Evolutionary conservation across 2,888 invertebrate species (phyloP).

Genomic region (Osmoderma eremita): DNA sequence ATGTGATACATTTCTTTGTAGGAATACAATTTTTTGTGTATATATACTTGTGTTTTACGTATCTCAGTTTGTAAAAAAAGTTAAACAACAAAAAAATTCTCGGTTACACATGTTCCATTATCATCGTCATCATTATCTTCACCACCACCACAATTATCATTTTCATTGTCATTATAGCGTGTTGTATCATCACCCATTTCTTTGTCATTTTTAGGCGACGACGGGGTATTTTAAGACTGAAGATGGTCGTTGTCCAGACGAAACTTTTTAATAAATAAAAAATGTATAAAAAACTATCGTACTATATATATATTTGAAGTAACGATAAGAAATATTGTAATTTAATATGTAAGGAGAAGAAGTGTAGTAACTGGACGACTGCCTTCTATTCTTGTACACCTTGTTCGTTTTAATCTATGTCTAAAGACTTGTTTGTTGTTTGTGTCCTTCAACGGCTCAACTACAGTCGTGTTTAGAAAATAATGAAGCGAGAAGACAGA

Average conservation of each 20-base stretch:
- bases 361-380: conserved; percentile 39
- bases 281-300: conserved; percentile 23
- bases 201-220: conserved; percentile 53
- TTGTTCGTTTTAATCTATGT: conserved; percentile 53
- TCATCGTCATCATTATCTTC: conserved; percentile 43
- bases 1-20: conserved; percentile 66
- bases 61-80: conserved; percentile 62
- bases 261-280: conserved; percentile 37
- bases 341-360: conserved; percentile 7
- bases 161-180: conserved; percentile 49
- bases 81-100: conserved; percentile 46
- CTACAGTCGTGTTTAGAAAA: conserved; percentile 16
- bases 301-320: conserved; percentile 39
- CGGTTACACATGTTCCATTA: conserved; percentile 53
- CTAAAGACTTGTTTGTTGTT: conserved; percentile 58
- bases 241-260: conserved; percentile 55
- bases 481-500: not conserved
- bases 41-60: conserved; percentile 62
- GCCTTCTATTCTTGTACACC: conserved; percentile 58
- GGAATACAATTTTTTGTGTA: conserved; percentile 62
- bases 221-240: conserved; percentile 63
- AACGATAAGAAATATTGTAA: conserved; percentile 15
- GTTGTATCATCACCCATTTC: conserved; percentile 50
- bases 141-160: conserved; percentile 43
- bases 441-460: conserved; percentile 56